Base-by-base conservation (phyloP, 2,797 vertebrate species). In the Anguilla marmorata region DNA sequence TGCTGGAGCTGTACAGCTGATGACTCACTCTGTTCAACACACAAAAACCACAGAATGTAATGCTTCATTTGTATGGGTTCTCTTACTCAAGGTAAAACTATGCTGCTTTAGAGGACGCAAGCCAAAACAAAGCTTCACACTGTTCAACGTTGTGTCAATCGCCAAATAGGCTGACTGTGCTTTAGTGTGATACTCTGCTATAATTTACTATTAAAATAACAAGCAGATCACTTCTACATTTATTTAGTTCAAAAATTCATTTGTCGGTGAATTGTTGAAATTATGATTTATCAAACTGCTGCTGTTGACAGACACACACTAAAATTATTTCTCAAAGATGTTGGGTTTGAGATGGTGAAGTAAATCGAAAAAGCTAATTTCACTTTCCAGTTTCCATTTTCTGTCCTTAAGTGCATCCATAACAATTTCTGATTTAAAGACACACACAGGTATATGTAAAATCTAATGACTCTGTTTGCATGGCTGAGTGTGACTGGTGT, bases 31-130 rank as follows among this genome's bases (percentile, higher is more conserved):
- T 74, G 33, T 74, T 74, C 69, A 74, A 30, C 12, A 19, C 37
- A 79, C 14, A 41, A 79, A 79, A 79, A 41, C 12, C 37, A 4
- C 12, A 45, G 37, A 41, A 79, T 79, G 30, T 19, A 12, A 8
- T 21, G 37, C 74, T 41, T 41, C 74, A 45, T 79, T 79, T 79
- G 1, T 79, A 3, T 45, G 16, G 74, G 12, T 45, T 45, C 30
- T 21, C 74, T 79, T 79, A 79, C 33, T 79, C 74, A 79, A 19
- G 30, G 12, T 14, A 76, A 76, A 76, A 37, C 72, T 76, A 76
- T 79, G 74, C 37, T 33, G 2, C 16, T 45, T 3, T 45, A 45
- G 37, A 79, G 5, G 37, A 79, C 41, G 37, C 74, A 41, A 45
- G 74, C 33, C 33, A 7, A 79, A 79, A 79, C 74, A 79, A 41